phyloP scores from a whole-genome alignment of 2,888 invertebrate species.

The Microctonus brassicae region DNA sequence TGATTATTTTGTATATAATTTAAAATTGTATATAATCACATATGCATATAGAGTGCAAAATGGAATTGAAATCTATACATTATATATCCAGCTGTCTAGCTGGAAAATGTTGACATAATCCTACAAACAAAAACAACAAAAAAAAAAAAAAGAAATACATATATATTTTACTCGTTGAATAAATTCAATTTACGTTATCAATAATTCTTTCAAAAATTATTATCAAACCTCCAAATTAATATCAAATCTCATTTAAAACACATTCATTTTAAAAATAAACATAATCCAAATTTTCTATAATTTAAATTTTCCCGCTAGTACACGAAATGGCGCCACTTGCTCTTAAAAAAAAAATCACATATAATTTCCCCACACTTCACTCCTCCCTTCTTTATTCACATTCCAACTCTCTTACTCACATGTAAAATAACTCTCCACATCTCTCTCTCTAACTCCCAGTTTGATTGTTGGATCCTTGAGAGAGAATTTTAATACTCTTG shows the following conservation, averaged over 20 bases:
- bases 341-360: neutral
- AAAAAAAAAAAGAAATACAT: neutral
- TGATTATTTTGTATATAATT: slow-evolving; percentile 16
- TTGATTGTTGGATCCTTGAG: too few species aligned
- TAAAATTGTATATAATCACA: slow-evolving; percentile 23
- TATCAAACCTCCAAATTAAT: too few species aligned
- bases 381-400: too few species aligned
- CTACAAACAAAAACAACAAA: neutral
- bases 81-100: too few species aligned
- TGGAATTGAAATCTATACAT: neutral
- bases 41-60: neutral
- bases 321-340: neutral
- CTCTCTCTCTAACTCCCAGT: too few species aligned
- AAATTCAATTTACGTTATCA: neutral
- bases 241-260: too few species aligned
- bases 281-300: neutral
- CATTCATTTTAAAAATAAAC: too few species aligned
- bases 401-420: too few species aligned
- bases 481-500: too few species aligned
- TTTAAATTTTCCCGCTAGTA: neutral
- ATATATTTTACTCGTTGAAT: neutral
- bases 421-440: too few species aligned
- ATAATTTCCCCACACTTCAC: neutral
- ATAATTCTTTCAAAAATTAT: too few species aligned
- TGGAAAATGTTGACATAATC: neutral